Percentiles rank a stretch among this genome's conserved stretches.
Evolutionary conservation across 2,888 invertebrate species (phyloP).

Genomic region (Drosophila prostipennis): DNA sequence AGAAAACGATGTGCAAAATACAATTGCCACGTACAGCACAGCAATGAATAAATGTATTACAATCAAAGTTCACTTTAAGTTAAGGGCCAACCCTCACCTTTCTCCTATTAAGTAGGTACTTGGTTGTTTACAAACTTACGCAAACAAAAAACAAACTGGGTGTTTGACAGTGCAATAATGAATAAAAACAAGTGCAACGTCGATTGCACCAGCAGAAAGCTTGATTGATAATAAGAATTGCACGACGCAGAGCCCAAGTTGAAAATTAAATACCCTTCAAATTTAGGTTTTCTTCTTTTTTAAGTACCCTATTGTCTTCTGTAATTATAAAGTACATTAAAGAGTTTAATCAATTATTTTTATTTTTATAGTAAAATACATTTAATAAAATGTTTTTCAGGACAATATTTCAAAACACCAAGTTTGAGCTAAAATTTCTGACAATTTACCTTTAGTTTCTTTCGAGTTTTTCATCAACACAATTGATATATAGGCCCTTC

Average conservation of each 20-base stretch:
- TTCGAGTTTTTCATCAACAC: no score
- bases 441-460: no score
- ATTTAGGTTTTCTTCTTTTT: no score
- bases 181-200: constrained; percentile 17
- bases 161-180: constrained; percentile 16
- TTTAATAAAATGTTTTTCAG: no score
- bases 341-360: no score
- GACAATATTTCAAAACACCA: no score
- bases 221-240: constrained; percentile 27
- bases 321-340: no score
- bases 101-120: constrained; percentile 6
- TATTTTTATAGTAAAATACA: no score
- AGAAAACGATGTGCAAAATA: background rate
- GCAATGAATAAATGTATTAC: constrained; percentile 1
- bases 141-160: constrained; percentile 9
- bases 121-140: constrained; percentile 21
- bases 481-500: no score
- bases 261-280: background rate
- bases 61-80: constrained; percentile 12
- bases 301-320: no score
- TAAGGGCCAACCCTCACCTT: constrained; percentile 4
- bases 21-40: background rate
- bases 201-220: constrained; percentile 5
- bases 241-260: background rate
- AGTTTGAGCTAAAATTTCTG: no score